phyloP scores from a whole-genome alignment of 2,797 vertebrate species.

The Geotrypetes seraphini region DNA sequence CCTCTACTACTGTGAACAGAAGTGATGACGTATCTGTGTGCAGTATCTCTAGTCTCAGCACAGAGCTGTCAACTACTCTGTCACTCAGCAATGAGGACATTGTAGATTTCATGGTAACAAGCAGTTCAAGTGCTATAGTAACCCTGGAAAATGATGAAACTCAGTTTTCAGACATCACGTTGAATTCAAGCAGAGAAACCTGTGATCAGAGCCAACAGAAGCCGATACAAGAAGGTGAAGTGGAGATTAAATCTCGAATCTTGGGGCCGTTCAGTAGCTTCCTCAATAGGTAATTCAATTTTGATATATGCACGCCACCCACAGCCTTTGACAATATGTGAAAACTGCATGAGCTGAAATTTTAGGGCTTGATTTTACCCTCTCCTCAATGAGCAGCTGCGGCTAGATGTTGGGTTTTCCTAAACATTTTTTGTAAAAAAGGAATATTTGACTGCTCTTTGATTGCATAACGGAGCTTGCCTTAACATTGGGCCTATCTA shows the following conservation, averaged over 20 bases:
- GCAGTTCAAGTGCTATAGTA: constrained; percentile 85
- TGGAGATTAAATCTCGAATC: constrained; percentile 53
- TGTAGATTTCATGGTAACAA: constrained; percentile 77
- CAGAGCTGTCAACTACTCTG: constrained; percentile 72
- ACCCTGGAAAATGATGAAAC: constrained; percentile 70
- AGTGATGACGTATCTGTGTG: constrained; percentile 78
- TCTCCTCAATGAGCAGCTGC: too few species aligned
- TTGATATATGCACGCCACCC: too few species aligned
- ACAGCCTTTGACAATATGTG: too few species aligned
- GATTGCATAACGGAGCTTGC: too few species aligned
- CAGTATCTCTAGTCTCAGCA: constrained; percentile 85
- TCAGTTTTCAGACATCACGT: constrained; percentile 59
- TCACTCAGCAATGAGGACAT: constrained; percentile 82
- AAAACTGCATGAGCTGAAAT: too few species aligned
- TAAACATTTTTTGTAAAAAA: too few species aligned
- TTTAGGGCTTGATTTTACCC: too few species aligned
- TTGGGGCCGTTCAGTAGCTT: constrained; percentile 67
- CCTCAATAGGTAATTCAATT: constrained; percentile 62
- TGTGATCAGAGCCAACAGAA: constrained; percentile 20
- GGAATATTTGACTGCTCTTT: too few species aligned
- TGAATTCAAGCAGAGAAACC: constrained; percentile 43
- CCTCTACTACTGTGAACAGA: constrained; percentile 49
- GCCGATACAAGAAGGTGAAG: constrained; percentile 8
- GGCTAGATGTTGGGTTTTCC: too few species aligned
- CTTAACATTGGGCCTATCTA: too few species aligned